Evolutionary conservation across 2,888 invertebrate genomes (phyloP).

Genomic region (Eurois occulta): DNA sequence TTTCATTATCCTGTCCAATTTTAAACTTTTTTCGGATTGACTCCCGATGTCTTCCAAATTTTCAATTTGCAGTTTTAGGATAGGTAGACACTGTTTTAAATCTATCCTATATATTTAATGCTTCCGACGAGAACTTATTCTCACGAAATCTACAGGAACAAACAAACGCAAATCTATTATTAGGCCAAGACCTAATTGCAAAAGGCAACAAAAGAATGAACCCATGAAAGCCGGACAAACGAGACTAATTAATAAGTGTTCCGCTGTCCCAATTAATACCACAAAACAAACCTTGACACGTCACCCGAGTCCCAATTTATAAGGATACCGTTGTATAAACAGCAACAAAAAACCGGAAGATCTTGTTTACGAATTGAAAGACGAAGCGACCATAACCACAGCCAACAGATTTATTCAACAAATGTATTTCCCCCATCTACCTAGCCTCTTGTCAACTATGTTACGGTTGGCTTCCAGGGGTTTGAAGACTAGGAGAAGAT

Average conservation of each 20-base stretch:
- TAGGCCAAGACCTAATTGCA: background rate
- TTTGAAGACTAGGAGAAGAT: background rate
- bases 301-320: constrained; percentile 21
- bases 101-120: background rate
- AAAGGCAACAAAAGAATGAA: constrained; percentile 41
- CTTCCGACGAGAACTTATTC: background rate
- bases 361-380: constrained; percentile 67
- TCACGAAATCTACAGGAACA: background rate
- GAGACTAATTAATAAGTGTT: constrained; percentile 26
- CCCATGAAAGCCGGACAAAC: constrained; percentile 28
- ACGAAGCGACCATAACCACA: constrained; percentile 68
- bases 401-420: constrained; percentile 65
- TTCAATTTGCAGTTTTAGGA: background rate
- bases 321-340: constrained; percentile 35
- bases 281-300: constrained; percentile 26
- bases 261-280: constrained; percentile 29
- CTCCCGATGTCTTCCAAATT: background rate
- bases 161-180: constrained; percentile 3
- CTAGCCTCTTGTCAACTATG: background rate
- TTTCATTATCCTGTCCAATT: background rate
- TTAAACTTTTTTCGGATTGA: background rate
- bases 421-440: background rate
- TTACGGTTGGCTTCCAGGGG: background rate
- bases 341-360: constrained; percentile 63
- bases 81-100: background rate